Conservation (phyloP, 2,113 vertebrate species). For the Plectropomus leopardus region DNA sequence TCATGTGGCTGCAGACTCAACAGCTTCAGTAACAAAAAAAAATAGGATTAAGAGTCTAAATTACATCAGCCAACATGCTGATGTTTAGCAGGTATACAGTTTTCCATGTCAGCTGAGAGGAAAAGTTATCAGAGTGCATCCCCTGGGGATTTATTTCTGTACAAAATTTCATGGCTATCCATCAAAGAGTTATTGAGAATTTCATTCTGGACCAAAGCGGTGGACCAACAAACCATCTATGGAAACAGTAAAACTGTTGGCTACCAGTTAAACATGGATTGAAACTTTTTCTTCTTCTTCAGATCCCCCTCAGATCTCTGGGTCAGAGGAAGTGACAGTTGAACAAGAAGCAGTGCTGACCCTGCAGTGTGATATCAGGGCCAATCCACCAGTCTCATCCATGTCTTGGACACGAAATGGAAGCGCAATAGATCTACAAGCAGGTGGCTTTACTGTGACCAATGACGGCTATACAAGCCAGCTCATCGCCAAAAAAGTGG, state of each 20-base stretch:
- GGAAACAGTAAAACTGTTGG: background rate
- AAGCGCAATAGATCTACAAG: conserved; percentile 65
- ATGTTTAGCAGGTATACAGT: background rate
- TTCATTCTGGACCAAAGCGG: background rate
- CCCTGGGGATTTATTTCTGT: background rate
- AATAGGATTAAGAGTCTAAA: too few relatives aligned
- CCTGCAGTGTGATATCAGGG: conserved; percentile 74
- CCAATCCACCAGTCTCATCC: conserved; percentile 76
- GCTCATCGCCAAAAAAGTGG: conserved; percentile 41
- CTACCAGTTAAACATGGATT: background rate
- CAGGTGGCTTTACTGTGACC: conserved; percentile 55
- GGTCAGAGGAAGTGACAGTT: conserved; percentile 56
- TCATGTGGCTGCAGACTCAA: background rate
- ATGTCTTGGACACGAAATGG: conserved; percentile 77
- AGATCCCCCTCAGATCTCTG: conserved; percentile 76
- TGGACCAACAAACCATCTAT: background rate
- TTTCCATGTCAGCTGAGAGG: background rate
- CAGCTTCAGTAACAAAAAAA: too few relatives aligned
- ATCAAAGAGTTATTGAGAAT: background rate
- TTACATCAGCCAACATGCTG: too few relatives aligned
- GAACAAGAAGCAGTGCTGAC: conserved; percentile 61
- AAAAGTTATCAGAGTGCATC: background rate
- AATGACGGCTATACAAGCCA: conserved; percentile 62
- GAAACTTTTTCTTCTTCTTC: conserved; percentile 4
- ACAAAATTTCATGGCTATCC: background rate